Base-by-base conservation (phyloP, 2,888 invertebrate species). In the Zele albiditarsus region DNA sequence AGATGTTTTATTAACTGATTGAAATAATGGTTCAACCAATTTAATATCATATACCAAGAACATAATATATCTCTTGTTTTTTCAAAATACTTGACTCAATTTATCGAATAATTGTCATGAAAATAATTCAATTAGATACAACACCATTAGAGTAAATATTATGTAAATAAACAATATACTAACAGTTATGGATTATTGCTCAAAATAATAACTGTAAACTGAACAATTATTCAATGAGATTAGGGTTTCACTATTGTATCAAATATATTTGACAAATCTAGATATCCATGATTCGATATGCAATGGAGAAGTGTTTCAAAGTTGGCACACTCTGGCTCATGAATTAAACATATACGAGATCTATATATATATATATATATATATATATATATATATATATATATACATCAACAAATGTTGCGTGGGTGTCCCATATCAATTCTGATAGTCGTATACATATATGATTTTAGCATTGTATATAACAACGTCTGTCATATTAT, bases 341-440 rank as follows among this genome's bases (percentile, higher is more conserved):
- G 69, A 60, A 74, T 74, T 74, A 69, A 63, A 69, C 57, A 73
- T 76, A 42, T 57, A 67, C 27, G 57, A 42, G 27, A 57, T n/a
- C n/a, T n/a, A n/a, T n/a, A n/a, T n/a, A n/a, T n/a, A n/a, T n/a
- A n/a, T n/a, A n/a, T 25, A 60, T 46, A 58, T 67, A 62, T 46
- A 57, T 67, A 49, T 31, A 38, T 27, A 27, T 4, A n/a, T n/a
- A 57, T 16, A 49, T 25, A 60, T 46, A 58, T 67, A 62, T 46
- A 57, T 67, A 49, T 31, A 38, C 20, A 27, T 4, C 2, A 5
- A 53, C n/a, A 16, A 53, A 67, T 14, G 58, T 57, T 20, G 42
- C 57, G 63, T 33, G 33, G 63, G 49, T 33, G 71, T n/a, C 60
- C 70, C 23, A 60, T 42, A 67, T 67, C 60, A 60, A 42, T 27